These are phyloP conservation scores for Cyaniris semiargus DNA, from an alignment of 2,888 invertebrate species.

Conservation along the genomic window DNA sequence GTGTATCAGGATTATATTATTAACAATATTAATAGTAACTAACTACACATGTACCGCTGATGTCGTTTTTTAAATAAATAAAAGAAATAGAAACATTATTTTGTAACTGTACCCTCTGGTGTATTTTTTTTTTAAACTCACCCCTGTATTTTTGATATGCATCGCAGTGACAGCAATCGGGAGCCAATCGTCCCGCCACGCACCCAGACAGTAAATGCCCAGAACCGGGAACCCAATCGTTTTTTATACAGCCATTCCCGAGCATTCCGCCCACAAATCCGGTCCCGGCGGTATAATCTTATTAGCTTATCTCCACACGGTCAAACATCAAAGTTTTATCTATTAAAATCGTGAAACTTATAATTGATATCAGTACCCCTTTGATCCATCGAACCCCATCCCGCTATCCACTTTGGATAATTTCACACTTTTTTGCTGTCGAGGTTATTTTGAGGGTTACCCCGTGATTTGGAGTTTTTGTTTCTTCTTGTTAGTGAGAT, in stretches of 20 bases:
- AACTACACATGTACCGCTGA: too few species aligned
- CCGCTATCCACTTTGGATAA: slow-evolving; percentile 74
- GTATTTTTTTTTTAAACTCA: not conserved
- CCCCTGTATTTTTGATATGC: slow-evolving; percentile 37
- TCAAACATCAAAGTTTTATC: slow-evolving; percentile 18
- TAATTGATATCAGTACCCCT: slow-evolving; percentile 14
- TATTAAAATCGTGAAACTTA: slow-evolving; percentile 13
- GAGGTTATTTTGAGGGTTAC: slow-evolving; percentile 51
- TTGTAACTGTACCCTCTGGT: too few species aligned
- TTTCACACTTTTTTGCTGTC: slow-evolving; percentile 71
- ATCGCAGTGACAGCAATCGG: slow-evolving; percentile 38
- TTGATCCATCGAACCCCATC: slow-evolving; percentile 43
- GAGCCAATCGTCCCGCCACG: slow-evolving; percentile 43
- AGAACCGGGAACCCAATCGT: slow-evolving; percentile 70
- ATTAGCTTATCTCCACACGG: slow-evolving; percentile 72
- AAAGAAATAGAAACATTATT: too few species aligned
- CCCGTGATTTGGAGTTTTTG: slow-evolving; percentile 32
- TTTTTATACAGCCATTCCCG: slow-evolving; percentile 78
- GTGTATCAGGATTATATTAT: too few species aligned
- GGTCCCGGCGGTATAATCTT: slow-evolving; percentile 76
- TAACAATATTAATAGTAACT: too few species aligned
- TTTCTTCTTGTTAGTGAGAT: slow-evolving; percentile 7
- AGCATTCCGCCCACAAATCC: slow-evolving; percentile 76
- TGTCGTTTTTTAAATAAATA: too few species aligned
- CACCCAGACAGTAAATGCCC: slow-evolving; percentile 73